These are phyloP conservation scores for Electrona antarctica DNA, from an alignment of 2,113 vertebrate genomes.

Conservation along the genomic window DNA sequence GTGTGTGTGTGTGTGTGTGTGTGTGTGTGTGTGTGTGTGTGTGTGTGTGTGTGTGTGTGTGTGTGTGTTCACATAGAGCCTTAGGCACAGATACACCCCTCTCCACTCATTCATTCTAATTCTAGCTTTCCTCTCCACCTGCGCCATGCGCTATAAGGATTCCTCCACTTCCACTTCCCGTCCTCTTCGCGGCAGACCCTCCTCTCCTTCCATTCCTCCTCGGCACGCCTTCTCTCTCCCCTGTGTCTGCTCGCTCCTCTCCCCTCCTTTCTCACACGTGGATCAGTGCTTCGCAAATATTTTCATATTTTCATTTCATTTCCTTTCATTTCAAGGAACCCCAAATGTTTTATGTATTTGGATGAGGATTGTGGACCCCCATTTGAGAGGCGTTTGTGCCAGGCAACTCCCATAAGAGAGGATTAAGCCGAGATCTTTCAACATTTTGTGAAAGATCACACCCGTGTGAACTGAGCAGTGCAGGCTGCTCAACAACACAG, in stretches of 20 bases:
- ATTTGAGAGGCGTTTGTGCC: too few relatives aligned
- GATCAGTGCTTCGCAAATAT: too few relatives aligned
- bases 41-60: constrained; percentile 59
- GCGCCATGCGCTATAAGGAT: neutral
- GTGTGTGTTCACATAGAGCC: constrained; percentile 18
- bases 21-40: constrained; percentile 4
- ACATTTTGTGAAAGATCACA: too few relatives aligned
- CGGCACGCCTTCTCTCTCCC: neutral
- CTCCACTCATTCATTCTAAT: constrained; percentile 1
- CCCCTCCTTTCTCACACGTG: neutral
- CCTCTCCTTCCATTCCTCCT: constrained; percentile 4
- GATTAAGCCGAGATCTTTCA: too few relatives aligned
- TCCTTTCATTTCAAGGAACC: too few relatives aligned
- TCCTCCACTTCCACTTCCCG: neutral
- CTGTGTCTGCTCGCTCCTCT: neutral
- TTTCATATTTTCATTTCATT: too few relatives aligned
- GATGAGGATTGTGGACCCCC: too few relatives aligned
- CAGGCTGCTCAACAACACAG: too few relatives aligned
- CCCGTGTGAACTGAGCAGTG: too few relatives aligned
- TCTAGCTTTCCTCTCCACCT: neutral
- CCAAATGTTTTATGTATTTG: too few relatives aligned
- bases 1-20: constrained; percentile 21
- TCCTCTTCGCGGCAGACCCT: neutral
- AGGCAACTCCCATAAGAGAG: too few relatives aligned
- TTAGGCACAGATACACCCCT: constrained; percentile 38